Base-by-base conservation (phyloP, 1,140 invertebrate genomes). In the Sarcophaga bullata region DNA sequence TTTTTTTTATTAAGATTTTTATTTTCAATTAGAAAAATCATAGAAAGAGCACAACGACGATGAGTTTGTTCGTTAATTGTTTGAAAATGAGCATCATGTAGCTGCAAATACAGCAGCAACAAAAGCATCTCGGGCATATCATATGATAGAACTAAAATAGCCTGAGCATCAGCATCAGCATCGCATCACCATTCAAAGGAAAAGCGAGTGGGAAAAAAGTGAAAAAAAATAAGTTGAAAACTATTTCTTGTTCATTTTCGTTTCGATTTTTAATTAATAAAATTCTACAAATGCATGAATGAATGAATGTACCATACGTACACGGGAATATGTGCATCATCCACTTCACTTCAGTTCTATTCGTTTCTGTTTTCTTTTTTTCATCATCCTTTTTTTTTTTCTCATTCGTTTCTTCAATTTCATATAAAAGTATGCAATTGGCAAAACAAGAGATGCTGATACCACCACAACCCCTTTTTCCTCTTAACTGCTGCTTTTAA, bases 181-280 rank as follows among this genome's bases (percentile, higher is more conserved):
- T 17, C 19, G 62, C 62, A 19, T 17, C 19, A 25, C 25, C 25
- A n/a, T 25, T 68, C 19, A 68, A 58, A 19, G 62, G 25, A 37
- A 2, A 37, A 4, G n/a, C n/a, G n/a, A n/a, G n/a, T n/a, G n/a
- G n/a, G n/a, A n/a, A n/a, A n/a, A n/a, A n/a, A n/a, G n/a, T n/a
- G 4, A 37, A 37, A 37, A 37, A 19, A 58, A 58, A 58, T 15
- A 37, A 68, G 62, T 68, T 68, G 62, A 68, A 58, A 68, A 68
- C 62, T 68, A 68, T 68, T 68, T 17, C 62, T 68, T 68, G 17
- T 68, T 68, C 62, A 68, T 68, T 68, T 68, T 68, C 62, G n/a
- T 68, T 68, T 68, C 62, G n/a, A 68, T 68, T 68, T 68, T 68
- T 68, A 68, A 68, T 68, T 68, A 68, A 68, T 68, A 68, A 68